Evolutionary conservation across 2,113 vertebrate species (phyloP), one percentile per base, ranked within the genome.

Genomic region (Speoplatyrhinus poulsoni): DNA sequence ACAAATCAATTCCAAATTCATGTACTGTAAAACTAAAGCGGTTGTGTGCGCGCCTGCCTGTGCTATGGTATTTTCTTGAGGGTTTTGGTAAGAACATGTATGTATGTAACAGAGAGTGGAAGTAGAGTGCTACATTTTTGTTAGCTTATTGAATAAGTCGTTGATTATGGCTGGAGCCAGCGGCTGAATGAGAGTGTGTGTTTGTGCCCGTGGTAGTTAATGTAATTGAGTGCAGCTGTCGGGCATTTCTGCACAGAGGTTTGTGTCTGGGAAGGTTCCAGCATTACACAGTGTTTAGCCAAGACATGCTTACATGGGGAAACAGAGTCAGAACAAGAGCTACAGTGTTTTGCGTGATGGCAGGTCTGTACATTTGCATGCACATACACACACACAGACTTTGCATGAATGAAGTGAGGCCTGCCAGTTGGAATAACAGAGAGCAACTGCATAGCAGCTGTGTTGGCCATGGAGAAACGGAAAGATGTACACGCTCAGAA

Each of bases 211-310:
- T 50, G 80, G 82, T 85, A 53, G 87, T 90, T 85, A 87, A 88
- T 81, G 82, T 89, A 90, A 91, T 89, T 82, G 82, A 89, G 77
- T 83, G 83, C 90, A 91, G 90, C 85, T 89, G 87, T 87, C 17
- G 48, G 75, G 72, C 79, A 70, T 84, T 83, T 81, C 79, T 80
- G 62, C 77, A 77, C 73, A 74, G 65, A 82, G 81, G 81, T 77
- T 87, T 87, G 82, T 87, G 76, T 88, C 83, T 90, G 82, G 80
- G 78, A 61, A 78, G 65, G 71, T 87, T 83, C 83, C 85, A 82
- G 72, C 52, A 64, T 80, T 67, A 63, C 54, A 12, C 55, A 69
- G 67, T 84, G 82, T 77, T 79, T 73, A 72, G 70, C 82, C 62
- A 67, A 76, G 84, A 84, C 85, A 70, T 88, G 83, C 76, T 88